Base-by-base conservation (phyloP, 2,888 invertebrate genomes). In the Drosophila mimica region DNA sequence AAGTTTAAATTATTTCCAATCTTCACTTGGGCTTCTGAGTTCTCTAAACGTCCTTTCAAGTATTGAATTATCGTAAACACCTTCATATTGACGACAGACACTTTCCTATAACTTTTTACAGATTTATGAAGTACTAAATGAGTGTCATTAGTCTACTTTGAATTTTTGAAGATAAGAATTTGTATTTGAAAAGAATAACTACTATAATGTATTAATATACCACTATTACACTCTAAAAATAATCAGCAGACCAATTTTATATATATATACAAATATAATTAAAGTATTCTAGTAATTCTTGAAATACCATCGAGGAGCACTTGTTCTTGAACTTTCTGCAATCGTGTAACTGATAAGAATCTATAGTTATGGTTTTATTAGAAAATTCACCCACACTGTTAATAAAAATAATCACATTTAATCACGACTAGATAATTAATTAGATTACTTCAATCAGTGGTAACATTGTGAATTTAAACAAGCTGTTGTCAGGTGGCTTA, bases 391-490 rank as follows among this genome's bases (percentile, higher is more conserved):
- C 2, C 1, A 30, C 40, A 25, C 31, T 72, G 57, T 51, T 59
- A 49, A 75, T 75, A 46, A 59, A 67, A 62, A 64, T 77, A 62
- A 64, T 77, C 60, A 53, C 43, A 52, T 51, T 58, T 70, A 70
- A 67, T 70, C 70, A 51, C 48, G 43, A 9, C 20, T 15, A 59
- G 58, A 71, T 79, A 75, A 79, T 79, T 78, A 62, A 54, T 71
- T 71, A 53, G 79, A 75, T 75, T 77, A 64, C 20, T 54, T 28
- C 51, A 59, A 68, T 71, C 75, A 62, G 33, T 33, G 13, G 31
- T 70, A 4, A 15, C 1, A n/a, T 43, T 46, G 28, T 20, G 62
- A 20, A 51, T 64, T 64, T 43, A 48, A 36, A 51, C n/a, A 20
- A n/a, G 2, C 38, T 66, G 69, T 70, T 65, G 43, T 48, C 67